Evolutionary conservation across 1,140 invertebrate genomes (phyloP).

Genomic region (Zophobas morio): DNA sequence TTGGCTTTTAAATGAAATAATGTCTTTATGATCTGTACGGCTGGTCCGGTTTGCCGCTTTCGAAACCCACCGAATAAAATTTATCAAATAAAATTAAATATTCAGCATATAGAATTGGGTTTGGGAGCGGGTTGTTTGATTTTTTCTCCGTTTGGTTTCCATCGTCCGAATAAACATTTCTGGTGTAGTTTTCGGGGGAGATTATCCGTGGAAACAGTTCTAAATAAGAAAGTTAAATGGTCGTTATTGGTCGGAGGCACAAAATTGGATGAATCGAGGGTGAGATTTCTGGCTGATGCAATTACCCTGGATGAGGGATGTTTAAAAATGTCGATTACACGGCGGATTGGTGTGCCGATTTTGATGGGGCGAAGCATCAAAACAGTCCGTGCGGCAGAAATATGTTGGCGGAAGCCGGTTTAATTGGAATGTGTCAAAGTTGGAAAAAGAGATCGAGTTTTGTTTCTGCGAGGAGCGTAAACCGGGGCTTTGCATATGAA

Average conservation of each 20-base stretch:
- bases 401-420: conserved; percentile 14
- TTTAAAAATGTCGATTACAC: conserved; percentile 42
- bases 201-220: conserved; percentile 7
- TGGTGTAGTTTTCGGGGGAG: conserved; percentile 1
- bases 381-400: conserved; percentile 16
- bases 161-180: conserved; percentile 14
- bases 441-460: conserved; percentile 30
- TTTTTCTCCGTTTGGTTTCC: conserved; percentile 9
- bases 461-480: conserved; percentile 25
- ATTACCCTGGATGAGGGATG: conserved; percentile 28
- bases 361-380: conserved; percentile 23
- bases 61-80: conserved; percentile 26
- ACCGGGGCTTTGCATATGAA: conserved; percentile 44
- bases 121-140: conserved; percentile 1
- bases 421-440: conserved; percentile 48
- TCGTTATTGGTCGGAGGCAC: conserved; percentile 30
- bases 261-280: conserved; percentile 37
- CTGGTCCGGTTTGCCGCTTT: conserved; percentile 19
- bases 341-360: conserved; percentile 30
- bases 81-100: conserved; percentile 41
- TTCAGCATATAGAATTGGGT: conserved; percentile 31
- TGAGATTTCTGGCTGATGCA: conserved; percentile 27
- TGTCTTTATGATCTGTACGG: conserved; percentile 14
- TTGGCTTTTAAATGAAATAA: no score
- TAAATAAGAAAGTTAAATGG: conserved; percentile 37